Evolutionary conservation across 2,888 invertebrate genomes (phyloP), one percentile per base, ranked within the genome.

Genomic region (Metalampra italica): DNA sequence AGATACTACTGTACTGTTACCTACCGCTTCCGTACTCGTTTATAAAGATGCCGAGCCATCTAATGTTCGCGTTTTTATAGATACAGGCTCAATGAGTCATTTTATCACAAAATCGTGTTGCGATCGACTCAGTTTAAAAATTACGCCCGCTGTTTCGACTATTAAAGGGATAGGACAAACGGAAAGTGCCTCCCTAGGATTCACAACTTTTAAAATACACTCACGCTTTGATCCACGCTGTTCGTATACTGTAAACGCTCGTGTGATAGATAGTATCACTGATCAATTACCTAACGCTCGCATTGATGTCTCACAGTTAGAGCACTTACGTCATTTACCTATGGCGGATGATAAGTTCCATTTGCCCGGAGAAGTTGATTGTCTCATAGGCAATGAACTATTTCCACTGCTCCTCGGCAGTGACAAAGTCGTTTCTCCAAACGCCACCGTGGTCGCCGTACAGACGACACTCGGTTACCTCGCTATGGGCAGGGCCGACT

Each of bases 381-480:
- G 37, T 15, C 38, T 50, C 7, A 38, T 43, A 14, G 45, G 49
- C 11, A 44, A 40, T 9, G 49, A 43, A 38, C 11, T 48, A 29
- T 48, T 48, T 22, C 48, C 48, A 39, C 29, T 40, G 7, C 13
- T 49, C n/a, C 41, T 49, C 12, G 40, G 40, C 22, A 11, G 29
- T 40, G 40, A 30, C 9, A 49, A 40, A 34, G 11, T 40, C 9
- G 41, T 36, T 12, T 38, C 43, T 13, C 43, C 49, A 3, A 8
- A 22, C 32, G 40, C 49, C 13, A 4, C 40, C 11, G 34, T 41
- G 1, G 39, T 45, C 14, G 49, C 37, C 0, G 41, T 49, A 7
- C 12, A 49, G 13, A 44, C 49, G 7, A 45, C 49, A 8, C 36
- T 49, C 3, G 49, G 49, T 1, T 49, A 49, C 15, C 29, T 49